phyloP scores from a whole-genome alignment of 2,888 invertebrate genomes.

The Meghimatium bilineatum region DNA sequence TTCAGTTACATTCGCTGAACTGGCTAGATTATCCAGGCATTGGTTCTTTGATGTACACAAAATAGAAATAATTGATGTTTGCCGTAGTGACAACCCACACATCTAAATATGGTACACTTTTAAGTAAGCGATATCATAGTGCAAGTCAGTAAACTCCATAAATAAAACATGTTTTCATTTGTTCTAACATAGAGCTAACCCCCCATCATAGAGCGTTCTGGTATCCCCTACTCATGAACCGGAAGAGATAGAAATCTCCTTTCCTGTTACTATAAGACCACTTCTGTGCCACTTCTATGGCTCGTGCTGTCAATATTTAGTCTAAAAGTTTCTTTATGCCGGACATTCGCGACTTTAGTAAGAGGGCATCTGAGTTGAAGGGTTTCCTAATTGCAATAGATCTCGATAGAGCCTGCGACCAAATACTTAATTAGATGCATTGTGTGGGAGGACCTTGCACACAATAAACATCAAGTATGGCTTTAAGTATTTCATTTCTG shows the following conservation, averaged over 20 bases:
- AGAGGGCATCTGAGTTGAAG: not conserved
- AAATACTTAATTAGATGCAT: not conserved
- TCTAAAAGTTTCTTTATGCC: not conserved
- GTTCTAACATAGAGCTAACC: not conserved
- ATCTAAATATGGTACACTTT: no score
- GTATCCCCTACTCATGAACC: not conserved
- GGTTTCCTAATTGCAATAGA: not conserved
- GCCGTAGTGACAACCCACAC: no score
- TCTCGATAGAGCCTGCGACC: not conserved
- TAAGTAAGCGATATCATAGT: no score
- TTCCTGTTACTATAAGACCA: not conserved
- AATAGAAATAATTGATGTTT: no score
- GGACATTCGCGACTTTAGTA: not conserved
- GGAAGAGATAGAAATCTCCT: slow-evolving; percentile 6
- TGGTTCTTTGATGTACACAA: no score
- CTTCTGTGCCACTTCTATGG: slow-evolving; percentile 6
- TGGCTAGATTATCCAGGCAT: no score
- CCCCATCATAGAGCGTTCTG: not conserved
- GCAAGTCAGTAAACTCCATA: not conserved
- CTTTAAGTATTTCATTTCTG: not conserved
- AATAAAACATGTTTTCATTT: not conserved
- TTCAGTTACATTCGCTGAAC: no score
- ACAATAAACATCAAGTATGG: not conserved
- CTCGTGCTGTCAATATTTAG: not conserved
- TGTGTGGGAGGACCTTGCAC: not conserved